Conservation (phyloP, 2,888 invertebrate species). For the Platerodrilus igneus region DNA sequence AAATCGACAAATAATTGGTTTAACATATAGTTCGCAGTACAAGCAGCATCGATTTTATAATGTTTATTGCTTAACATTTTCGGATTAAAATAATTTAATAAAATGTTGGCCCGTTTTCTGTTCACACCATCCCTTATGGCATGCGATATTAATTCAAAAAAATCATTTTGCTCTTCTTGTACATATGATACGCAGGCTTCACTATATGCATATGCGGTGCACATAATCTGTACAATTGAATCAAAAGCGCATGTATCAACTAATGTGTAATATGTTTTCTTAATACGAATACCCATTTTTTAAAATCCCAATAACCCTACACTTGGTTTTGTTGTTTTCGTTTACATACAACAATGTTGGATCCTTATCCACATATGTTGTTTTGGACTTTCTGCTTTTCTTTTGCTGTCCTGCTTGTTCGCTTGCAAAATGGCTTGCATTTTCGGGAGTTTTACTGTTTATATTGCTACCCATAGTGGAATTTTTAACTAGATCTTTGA, state of each 20-base stretch:
- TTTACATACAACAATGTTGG: constrained; percentile 3
- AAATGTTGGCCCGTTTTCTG: background rate
- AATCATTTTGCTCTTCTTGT: no score
- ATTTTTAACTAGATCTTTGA: no score
- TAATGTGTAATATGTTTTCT: constrained; percentile 1
- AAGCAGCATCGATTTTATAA: background rate
- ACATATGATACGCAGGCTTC: no score
- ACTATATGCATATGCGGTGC: background rate
- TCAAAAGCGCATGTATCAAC: background rate
- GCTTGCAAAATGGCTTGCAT: no score
- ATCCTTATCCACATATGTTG: constrained; percentile 3
- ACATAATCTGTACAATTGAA: background rate
- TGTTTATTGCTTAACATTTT: background rate
- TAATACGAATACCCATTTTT: constrained; percentile 2
- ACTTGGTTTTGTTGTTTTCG: constrained; percentile 5
- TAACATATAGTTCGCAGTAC: background rate
- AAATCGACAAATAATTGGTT: constrained; percentile 1
- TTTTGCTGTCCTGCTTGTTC: background rate
- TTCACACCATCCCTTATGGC: constrained; percentile 2
- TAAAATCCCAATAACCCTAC: constrained; percentile 4
- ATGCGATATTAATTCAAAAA: constrained; percentile 1
- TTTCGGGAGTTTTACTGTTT: no score
- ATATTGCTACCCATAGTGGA: no score
- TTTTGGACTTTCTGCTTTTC: background rate
- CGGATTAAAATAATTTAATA: background rate